Evolutionary conservation across 2,113 vertebrate genomes (phyloP).

Genomic region (Tetrao urogallus): DNA sequence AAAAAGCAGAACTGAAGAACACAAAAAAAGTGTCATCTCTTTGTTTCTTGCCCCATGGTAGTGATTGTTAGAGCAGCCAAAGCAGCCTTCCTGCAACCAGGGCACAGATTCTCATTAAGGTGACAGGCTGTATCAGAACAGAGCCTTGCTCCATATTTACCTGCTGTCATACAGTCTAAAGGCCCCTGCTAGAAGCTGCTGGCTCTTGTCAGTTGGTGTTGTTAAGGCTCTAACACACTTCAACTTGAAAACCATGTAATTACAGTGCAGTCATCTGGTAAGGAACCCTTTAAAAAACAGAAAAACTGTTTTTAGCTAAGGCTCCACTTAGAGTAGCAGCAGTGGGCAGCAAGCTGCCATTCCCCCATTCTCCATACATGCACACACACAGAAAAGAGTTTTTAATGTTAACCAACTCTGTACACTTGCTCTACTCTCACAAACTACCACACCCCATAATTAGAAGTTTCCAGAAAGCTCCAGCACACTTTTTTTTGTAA

Average conservation of each 20-base stretch:
- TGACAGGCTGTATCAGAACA: not conserved
- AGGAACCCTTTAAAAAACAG: not conserved
- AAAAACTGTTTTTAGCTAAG: not conserved
- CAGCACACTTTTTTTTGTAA: not conserved
- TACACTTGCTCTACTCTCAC: not conserved
- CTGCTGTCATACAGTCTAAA: rapidly evolving
- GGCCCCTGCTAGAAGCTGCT: not conserved
- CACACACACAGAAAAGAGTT: not conserved
- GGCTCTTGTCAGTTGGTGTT: not conserved
- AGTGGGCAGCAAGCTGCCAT: not conserved
- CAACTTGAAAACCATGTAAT: not conserved
- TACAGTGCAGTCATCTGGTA: rapidly evolving
- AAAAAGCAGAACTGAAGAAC: not conserved
- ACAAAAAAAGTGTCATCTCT: rapidly evolving
- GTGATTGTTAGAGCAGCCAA: not conserved
- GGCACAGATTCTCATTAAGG: rapidly evolving
- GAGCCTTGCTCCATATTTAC: rapidly evolving
- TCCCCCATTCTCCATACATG: rapidly evolving
- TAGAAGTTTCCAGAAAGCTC: not conserved
- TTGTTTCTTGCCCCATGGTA: not conserved
- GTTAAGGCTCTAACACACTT: not conserved
- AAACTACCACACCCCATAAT: not conserved
- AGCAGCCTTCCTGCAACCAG: not conserved
- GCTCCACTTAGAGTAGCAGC: not conserved
- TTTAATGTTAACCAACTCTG: not conserved